Percentiles rank a stretch among this genome's conserved stretches.
These are phyloP conservation scores for Chelon auratus DNA, from an alignment of 2,797 vertebrate species.

Conservation along the genomic window DNA sequence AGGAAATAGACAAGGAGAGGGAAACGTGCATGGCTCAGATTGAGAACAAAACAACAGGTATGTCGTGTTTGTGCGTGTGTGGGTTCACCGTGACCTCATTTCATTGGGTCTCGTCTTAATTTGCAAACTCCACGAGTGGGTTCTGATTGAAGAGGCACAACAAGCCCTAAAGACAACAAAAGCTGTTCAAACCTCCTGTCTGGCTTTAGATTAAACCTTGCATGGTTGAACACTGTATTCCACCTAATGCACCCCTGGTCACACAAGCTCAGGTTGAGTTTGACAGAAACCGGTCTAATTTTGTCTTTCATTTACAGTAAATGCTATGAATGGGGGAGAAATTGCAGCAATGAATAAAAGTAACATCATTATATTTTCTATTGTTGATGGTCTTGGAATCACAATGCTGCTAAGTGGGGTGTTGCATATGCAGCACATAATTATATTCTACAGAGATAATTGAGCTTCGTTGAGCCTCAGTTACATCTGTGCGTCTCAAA, in stretches of 20 bases:
- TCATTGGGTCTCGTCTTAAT: neutral
- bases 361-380: constrained; percentile 14
- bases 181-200: constrained; percentile 26
- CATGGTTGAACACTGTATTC: constrained; percentile 44
- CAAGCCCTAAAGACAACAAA: constrained; percentile 42
- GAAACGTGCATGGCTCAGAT: constrained; percentile 71
- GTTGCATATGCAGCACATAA: neutral
- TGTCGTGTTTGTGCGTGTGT: constrained; percentile 13
- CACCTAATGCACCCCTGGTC: constrained; percentile 11
- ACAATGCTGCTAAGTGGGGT: neutral
- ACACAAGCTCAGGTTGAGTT: constrained; percentile 1
- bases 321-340: neutral
- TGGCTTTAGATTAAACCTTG: constrained; percentile 25
- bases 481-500: constrained; percentile 25
- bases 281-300: constrained; percentile 4
- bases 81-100: neutral
- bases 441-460: constrained; percentile 13
- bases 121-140: constrained; percentile 4
- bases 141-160: constrained; percentile 30
- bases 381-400: constrained; percentile 13
- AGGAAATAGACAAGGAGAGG: constrained; percentile 76
- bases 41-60: constrained; percentile 82
- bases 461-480: constrained; percentile 11
- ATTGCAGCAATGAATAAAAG: neutral
- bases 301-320: neutral